Evolutionary conservation across 2,797 vertebrate species (phyloP).

Genomic region (Micrastur ruficollis): DNA sequence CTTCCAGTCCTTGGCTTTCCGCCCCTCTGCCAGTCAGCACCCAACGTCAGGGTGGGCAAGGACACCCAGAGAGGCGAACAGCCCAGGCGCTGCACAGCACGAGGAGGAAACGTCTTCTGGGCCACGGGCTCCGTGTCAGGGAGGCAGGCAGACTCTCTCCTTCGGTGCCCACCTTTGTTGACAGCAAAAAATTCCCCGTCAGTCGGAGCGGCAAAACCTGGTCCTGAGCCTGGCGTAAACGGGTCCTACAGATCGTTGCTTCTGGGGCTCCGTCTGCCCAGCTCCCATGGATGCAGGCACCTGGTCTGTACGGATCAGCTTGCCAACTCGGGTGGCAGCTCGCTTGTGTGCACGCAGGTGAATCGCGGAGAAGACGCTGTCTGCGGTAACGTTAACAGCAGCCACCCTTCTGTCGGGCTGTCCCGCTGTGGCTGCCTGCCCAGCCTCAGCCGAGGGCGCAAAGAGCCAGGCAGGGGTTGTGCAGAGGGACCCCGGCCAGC

Average conservation of each 20-base stretch:
- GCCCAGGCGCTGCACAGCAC: fast-evolving
- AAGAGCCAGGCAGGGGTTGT: background rate
- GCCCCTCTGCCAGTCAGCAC: background rate
- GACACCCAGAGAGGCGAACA: background rate
- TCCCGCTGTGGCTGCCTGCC: background rate
- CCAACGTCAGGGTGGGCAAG: fast-evolving
- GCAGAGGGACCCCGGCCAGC: background rate
- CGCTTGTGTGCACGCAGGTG: background rate
- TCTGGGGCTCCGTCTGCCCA: background rate
- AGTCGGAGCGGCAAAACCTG: background rate
- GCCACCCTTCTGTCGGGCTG: background rate
- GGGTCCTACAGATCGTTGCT: background rate
- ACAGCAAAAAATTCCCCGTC: background rate
- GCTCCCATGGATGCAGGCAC: background rate
- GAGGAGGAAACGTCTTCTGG: background rate
- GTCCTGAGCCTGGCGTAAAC: background rate
- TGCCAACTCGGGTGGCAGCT: background rate
- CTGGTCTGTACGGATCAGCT: fast-evolving
- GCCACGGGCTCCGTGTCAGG: fast-evolving
- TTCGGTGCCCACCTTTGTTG: background rate
- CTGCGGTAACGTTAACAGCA: background rate
- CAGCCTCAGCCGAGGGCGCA: background rate
- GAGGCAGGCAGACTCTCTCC: background rate
- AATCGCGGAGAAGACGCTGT: background rate
- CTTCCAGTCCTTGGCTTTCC: background rate